Conservation (phyloP, 2,888 invertebrate genomes). For the Philopedon plagiatum region DNA sequence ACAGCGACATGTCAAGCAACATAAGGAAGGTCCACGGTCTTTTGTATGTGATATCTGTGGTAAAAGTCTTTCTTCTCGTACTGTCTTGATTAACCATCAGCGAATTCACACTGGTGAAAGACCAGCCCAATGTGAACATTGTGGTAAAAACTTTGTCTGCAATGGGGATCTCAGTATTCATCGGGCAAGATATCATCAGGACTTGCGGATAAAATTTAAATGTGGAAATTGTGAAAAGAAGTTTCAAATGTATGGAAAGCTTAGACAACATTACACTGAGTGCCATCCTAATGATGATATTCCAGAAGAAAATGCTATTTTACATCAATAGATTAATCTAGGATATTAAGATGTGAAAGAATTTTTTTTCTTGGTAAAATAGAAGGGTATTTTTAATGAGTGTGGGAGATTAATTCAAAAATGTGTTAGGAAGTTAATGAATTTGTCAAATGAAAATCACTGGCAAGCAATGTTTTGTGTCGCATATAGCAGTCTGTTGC, state of each 20-base stretch:
- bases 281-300: background rate
- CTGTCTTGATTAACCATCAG: constrained; percentile 49
- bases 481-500: no score
- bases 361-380: no score
- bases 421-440: no score
- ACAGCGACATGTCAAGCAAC: constrained; percentile 51
- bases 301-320: background rate
- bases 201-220: background rate
- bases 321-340: background rate
- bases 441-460: no score
- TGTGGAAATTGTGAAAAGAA: constrained; percentile 2
- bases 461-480: no score
- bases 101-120: constrained; percentile 46
- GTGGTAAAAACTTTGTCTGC: constrained; percentile 45
- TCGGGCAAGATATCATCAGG: background rate
- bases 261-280: constrained; percentile 1
- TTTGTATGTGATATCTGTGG: constrained; percentile 26
- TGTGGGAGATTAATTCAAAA: no score
- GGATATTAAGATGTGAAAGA: background rate
- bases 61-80: constrained; percentile 13
- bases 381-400: no score
- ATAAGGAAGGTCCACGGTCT: background rate
- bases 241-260: constrained; percentile 12
- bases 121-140: constrained; percentile 48
- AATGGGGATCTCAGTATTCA: constrained; percentile 12